These are phyloP conservation scores for Epinotia nisella DNA, from an alignment of 2,888 invertebrate genomes.

Conservation along the genomic window DNA sequence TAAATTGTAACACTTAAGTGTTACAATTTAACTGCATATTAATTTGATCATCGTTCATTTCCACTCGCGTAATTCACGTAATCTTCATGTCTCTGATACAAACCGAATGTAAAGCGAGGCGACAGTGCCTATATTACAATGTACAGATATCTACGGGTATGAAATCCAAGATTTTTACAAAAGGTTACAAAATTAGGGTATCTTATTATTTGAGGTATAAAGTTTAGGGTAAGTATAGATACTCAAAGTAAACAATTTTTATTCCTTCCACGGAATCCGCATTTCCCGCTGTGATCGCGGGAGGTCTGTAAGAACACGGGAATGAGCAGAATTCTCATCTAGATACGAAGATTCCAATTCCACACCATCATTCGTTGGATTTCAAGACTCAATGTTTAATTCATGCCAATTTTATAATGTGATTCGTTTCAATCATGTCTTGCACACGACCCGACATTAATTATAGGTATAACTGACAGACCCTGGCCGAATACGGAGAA, in stretches of 20 bases:
- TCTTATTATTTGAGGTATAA: not conserved
- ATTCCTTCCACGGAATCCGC: not conserved
- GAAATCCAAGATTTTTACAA: not conserved
- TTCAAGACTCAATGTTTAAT: not conserved
- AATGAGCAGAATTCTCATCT: slow-evolving; percentile 10
- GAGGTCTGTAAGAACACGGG: slow-evolving; percentile 12
- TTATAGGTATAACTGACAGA: too few relatives aligned
- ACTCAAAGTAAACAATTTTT: not conserved
- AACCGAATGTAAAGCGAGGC: too few relatives aligned
- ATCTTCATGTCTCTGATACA: too few relatives aligned
- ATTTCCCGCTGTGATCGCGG: slow-evolving; percentile 1
- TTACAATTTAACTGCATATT: too few relatives aligned
- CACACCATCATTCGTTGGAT: slow-evolving; percentile 7
- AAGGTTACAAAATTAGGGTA: not conserved
- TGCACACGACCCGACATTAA: too few relatives aligned
- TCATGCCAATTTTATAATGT: slow-evolving; percentile 1
- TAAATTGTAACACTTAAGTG: too few relatives aligned
- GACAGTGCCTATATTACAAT: too few relatives aligned
- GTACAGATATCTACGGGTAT: too few relatives aligned
- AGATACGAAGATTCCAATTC: slow-evolving; percentile 2
- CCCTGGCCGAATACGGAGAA: too few relatives aligned
- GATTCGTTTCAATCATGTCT: too few relatives aligned
- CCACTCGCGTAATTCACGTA: too few relatives aligned
- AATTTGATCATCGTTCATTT: too few relatives aligned
- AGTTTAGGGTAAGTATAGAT: not conserved